phyloP scores from a whole-genome alignment of 2,113 vertebrate species.

The Tachysurus vachellii region DNA sequence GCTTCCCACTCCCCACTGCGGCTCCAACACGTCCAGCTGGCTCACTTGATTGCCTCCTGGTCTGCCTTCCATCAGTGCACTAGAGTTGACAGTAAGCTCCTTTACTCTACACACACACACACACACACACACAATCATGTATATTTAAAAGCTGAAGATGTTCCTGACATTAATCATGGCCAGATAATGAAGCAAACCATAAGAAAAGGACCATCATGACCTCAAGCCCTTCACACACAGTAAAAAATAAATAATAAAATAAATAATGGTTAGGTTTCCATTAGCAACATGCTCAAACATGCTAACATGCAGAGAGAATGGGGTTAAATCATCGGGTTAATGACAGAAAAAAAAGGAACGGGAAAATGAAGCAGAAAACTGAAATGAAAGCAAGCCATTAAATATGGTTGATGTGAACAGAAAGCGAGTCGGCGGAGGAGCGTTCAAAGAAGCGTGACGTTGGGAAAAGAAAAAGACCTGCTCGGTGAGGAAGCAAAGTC shows the following conservation, averaged over 20 bases:
- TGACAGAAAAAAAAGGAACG: neutral
- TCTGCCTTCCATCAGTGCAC: conserved; percentile 72
- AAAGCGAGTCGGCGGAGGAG: neutral
- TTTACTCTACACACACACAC: conserved; percentile 77
- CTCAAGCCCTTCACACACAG: neutral
- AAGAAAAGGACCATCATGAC: neutral
- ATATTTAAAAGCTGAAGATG: neutral
- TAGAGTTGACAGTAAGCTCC: conserved; percentile 82
- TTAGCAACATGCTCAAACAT: conserved; percentile 6
- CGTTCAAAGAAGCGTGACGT: conserved; percentile 15
- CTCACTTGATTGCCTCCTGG: conserved; percentile 78
- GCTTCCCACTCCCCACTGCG: conserved; percentile 95
- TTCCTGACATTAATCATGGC: neutral
- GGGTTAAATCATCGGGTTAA: neutral
- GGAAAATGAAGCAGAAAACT: neutral
- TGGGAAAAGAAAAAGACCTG: conserved; percentile 68
- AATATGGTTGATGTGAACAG: neutral
- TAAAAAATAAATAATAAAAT: neutral
- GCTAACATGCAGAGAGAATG: conserved; percentile 2
- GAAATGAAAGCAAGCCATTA: conserved; percentile 52
- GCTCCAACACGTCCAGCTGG: conserved; percentile 92
- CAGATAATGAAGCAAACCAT: conserved; percentile 21
- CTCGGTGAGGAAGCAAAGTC: conserved; percentile 79
- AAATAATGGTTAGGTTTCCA: neutral
- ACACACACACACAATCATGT: neutral